Evolutionary conservation across 2,797 vertebrate genomes (phyloP), one percentile per base, ranked within the genome.

Genomic region (Poeciliopsis infans): DNA sequence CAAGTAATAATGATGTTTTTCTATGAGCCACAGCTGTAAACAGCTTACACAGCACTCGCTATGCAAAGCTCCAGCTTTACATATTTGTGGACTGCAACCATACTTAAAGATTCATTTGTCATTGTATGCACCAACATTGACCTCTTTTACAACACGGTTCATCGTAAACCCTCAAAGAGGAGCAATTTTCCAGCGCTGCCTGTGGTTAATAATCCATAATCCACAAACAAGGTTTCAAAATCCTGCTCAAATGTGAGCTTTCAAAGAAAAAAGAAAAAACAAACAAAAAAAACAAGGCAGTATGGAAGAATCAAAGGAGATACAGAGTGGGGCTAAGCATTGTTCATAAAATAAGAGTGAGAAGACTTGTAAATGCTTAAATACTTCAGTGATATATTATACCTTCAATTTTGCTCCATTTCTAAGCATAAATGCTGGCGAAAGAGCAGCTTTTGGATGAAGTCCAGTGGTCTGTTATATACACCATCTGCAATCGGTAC

Each of bases 21-120:
- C n/a, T 13, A 28, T 11, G 55, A 28, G 12, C 25, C n/a, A 13
- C n/a, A 11, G 11, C 55, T 28, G 55, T 5, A 57, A n/a, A 57
- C 12, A 13, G 55, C n/a, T 57, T 13, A 12, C 28, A 13, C 25
- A 28, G 11, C 55, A 25, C 11, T 11, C n/a, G 25, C 25, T 57
- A 57, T 12, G 53, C 11, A 57, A 57, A 57, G n/a, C n/a, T 57
- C n/a, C 28, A 13, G n/a, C 55, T 57, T 57, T 13, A 57, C 10
- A 57, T 57, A 28, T 57, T 57, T 28, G n/a, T 13, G 55, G 55
- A 57, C 12, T 28, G n/a, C 25, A 57, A 57, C n/a, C 23, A 12
- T 31, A 59, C n/a, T 59, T 59, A 28, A 59, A 59, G 55, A n/a
- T 59, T 59, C 28, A 59, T 59, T 59, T 59, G 57, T 59, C n/a